Evolutionary conservation across 2,113 vertebrate genomes (phyloP), one percentile per base, ranked within the genome.

Genomic region (Rhinichthys klamathensis): DNA sequence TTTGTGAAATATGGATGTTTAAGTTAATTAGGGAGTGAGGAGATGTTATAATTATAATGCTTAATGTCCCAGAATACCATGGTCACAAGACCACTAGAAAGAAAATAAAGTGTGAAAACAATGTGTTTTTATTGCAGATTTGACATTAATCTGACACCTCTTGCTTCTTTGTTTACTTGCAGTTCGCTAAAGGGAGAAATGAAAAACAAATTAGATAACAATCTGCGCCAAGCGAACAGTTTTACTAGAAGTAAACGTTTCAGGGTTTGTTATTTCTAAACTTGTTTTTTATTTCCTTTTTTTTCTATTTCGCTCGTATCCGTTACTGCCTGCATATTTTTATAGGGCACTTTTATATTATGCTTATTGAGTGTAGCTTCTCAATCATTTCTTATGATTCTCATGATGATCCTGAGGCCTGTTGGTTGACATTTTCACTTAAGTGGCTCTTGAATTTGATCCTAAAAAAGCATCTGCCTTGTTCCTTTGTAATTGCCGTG

Each of bases 1-100:
- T 93, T 93, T 91, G 86, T 84, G 87, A 80, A 91, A 91, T 91
- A 91, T 89, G 87, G 87, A 91, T 92, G 90, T 94, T 93, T 92
- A 88, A 70, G 63, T 88, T 93, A 93, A 94, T 94, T 94, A 92
- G 91, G 51, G 85, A 92, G 89, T 93, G 90, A 92, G 91, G 89
- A 92, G 91, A 91, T 93, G 90, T 93, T 88, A 89, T 88, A 87
- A 90, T 92, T 93, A 93, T 93, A 92, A 92, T 93, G 92, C 93
- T 94, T 93, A 93, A 86, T 91, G 90, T 93, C 65, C 78, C 78
- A 65, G 78, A 80, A 63, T 80, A 46, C 23, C 58, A 80, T 2
- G 78, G n/a, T 63, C 78, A 80, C 58, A 80, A 44, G 73, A 75
- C 72, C 44, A 51, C 73, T 46, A 46, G 56, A 61, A 79, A n/a